A percentile compares a stretch with the other conserved stretches of the same genome.
phyloP scores from a whole-genome alignment of 1,140 invertebrate genomes.

The Calliphora vicina region DNA sequence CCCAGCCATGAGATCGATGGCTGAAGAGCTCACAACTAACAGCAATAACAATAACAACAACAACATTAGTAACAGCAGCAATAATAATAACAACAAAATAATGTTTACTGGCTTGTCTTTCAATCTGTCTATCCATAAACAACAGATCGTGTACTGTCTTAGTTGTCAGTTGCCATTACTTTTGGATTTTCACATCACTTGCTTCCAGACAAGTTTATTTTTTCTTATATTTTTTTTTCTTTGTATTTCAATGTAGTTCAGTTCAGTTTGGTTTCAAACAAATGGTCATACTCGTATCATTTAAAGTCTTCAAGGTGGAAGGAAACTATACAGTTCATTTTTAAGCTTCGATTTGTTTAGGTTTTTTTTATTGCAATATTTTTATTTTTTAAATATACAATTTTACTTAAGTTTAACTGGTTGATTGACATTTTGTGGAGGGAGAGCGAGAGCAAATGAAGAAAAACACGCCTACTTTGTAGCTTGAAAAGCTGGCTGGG shows the following conservation, averaged over 20 bases:
- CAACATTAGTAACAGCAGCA: no score
- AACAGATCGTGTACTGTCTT: slow-evolving; percentile 29
- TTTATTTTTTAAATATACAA: not conserved
- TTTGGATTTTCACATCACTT: slow-evolving; percentile 21
- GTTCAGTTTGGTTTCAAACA: not conserved
- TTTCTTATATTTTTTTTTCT: not conserved
- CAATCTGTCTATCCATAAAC: slow-evolving; percentile 32
- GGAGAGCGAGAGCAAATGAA: not conserved
- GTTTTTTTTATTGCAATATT: not conserved
- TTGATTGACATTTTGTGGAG: slow-evolving; percentile 28
- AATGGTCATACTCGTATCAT: not conserved
- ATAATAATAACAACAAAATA: not conserved
- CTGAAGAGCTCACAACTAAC: not conserved
- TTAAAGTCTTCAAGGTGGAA: not conserved
- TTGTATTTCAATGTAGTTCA: no score
- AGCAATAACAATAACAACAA: not conserved
- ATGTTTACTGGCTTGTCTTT: slow-evolving; percentile 33
- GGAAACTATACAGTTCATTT: not conserved
- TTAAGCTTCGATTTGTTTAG: not conserved
- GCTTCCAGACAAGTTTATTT: slow-evolving; percentile 23
- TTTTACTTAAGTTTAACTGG: not conserved
- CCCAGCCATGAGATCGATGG: slow-evolving; percentile 7
- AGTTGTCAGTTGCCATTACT: slow-evolving; percentile 31
- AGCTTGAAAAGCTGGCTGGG: not conserved
- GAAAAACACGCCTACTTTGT: not conserved